Percentiles rank a stretch among this genome's conserved stretches.
Evolutionary conservation across 1,140 invertebrate genomes (phyloP).

Genomic region (Leptinotarsa texana): DNA sequence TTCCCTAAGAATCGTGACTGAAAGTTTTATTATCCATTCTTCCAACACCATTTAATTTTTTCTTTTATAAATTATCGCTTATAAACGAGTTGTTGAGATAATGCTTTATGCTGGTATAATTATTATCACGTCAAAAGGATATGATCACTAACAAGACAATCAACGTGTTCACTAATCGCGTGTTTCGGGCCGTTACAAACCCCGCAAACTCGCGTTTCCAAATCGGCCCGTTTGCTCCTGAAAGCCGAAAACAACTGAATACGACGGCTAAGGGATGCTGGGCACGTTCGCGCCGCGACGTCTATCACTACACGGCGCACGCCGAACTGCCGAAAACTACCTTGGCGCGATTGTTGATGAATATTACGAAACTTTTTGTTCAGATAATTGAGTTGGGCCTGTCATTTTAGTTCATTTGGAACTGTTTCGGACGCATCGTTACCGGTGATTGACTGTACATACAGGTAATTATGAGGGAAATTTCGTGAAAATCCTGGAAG

Average conservation of each 20-base stretch:
- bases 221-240: constrained; percentile 28
- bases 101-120: too few relatives aligned
- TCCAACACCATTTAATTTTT: too few relatives aligned
- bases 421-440: constrained; percentile 1
- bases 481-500: too few relatives aligned
- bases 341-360: constrained; percentile 16
- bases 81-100: too few relatives aligned
- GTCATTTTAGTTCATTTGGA: background rate
- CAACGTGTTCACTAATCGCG: background rate
- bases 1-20: too few relatives aligned
- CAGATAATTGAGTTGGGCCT: background rate
- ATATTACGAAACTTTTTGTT: constrained; percentile 8
- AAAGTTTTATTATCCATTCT: too few relatives aligned
- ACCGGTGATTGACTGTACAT: background rate
- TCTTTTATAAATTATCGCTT: too few relatives aligned
- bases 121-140: too few relatives aligned
- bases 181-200: background rate
- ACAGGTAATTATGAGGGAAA: too few relatives aligned
- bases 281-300: constrained; percentile 27
- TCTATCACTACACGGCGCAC: constrained; percentile 30
- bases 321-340: constrained; percentile 23
- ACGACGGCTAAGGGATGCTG: constrained; percentile 31
- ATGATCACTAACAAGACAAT: too few relatives aligned
- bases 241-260: constrained; percentile 11
- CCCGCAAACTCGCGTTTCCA: background rate